Conservation (phyloP, 23 tunicate species). For the Oikopleura albicans region DNA sequence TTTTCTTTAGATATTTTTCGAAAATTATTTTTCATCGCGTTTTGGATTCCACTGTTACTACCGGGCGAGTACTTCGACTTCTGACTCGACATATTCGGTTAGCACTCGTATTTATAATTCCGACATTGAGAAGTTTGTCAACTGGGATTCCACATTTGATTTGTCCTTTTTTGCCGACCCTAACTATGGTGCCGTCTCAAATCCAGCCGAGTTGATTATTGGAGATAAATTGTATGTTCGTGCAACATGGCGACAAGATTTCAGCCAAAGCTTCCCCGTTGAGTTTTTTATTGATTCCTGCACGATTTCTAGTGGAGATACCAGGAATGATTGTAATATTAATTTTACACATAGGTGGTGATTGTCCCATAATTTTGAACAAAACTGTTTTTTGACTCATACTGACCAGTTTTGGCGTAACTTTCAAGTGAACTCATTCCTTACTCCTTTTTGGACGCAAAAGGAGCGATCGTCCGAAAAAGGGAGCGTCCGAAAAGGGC, state of each 20-base stretch:
- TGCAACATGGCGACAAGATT: not conserved
- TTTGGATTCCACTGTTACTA: not conserved
- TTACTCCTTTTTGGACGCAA: too few species aligned
- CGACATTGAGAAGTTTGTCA: not conserved
- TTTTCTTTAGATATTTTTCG: not conserved
- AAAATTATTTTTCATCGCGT: not conserved
- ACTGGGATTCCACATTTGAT: not conserved
- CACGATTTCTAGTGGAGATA: not conserved
- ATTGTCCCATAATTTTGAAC: too few species aligned
- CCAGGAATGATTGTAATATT: not conserved
- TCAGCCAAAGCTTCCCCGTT: not conserved
- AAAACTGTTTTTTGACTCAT: too few species aligned
- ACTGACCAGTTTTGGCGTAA: too few species aligned
- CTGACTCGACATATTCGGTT: not conserved
- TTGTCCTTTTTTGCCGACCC: not conserved
- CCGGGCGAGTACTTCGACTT: not conserved
- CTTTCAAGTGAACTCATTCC: too few species aligned
- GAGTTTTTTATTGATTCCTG: not conserved
- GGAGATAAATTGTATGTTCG: not conserved
- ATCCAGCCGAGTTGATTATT: not conserved
- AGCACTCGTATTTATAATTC: not conserved
- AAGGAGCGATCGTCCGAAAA: too few species aligned
- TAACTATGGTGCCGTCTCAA: not conserved
- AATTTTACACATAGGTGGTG: too few species aligned
- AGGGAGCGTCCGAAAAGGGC: too few species aligned